Evolutionary conservation across 2,113 vertebrate genomes (phyloP).

Genomic region (Rallus limicola): DNA sequence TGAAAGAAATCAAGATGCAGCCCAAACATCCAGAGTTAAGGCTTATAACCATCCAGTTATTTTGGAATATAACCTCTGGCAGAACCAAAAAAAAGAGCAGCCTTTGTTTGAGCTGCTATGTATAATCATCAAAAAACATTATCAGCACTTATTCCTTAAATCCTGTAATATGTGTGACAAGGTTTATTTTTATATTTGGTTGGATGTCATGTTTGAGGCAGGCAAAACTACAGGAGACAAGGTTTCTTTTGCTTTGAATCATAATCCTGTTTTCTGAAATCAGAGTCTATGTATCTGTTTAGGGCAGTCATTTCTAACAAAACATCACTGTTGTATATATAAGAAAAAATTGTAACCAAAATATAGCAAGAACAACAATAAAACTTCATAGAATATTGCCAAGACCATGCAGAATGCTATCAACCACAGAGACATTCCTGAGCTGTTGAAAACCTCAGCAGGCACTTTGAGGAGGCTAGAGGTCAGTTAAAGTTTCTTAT

Average conservation of each 20-base stretch:
- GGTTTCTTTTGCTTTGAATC: neutral
- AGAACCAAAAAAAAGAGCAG: neutral
- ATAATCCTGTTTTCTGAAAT: neutral
- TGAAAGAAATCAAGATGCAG: slow-evolving; percentile 14
- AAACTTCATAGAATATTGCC: neutral
- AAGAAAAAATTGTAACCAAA: neutral
- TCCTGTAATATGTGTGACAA: neutral
- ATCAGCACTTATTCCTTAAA: neutral
- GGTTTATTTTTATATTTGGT: neutral
- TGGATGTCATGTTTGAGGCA: neutral
- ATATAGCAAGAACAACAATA: neutral
- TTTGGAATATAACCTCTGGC: neutral
- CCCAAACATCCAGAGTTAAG: neutral
- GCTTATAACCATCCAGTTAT: neutral
- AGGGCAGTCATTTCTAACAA: neutral
- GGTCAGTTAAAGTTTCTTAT: neutral
- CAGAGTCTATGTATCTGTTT: accelerated
- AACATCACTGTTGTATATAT: neutral
- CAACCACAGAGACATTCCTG: neutral
- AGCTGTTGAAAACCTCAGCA: neutral
- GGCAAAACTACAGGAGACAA: neutral
- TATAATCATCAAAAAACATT: neutral
- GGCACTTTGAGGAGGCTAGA: neutral
- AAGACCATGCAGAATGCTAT: neutral
- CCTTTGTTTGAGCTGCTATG: neutral